A percentile compares a stretch with the other conserved stretches of the same genome.
Conservation (phyloP, 2,797 vertebrate species). For the Thalassophryne amazonica region DNA sequence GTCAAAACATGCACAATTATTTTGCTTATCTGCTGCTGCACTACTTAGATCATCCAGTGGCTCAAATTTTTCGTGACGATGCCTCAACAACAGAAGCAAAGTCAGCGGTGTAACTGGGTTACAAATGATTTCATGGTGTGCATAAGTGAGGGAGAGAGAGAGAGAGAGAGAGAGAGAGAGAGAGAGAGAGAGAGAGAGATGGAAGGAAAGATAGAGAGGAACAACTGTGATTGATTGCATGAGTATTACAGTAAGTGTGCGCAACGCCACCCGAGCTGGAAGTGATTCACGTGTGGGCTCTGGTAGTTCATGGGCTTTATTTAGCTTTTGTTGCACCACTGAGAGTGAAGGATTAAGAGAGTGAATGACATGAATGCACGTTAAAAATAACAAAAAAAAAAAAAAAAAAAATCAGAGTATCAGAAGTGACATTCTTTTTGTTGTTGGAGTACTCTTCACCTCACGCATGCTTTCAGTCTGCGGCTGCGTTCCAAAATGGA, state of each 20-base stretch:
- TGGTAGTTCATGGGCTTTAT: conserved; percentile 31
- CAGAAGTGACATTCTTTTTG: conserved; percentile 1
- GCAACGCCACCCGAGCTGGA: conserved; percentile 33
- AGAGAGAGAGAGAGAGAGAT: background rate
- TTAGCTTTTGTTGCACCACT: conserved; percentile 37
- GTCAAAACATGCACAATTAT: too few species aligned
- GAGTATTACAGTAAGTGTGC: conserved; percentile 37
- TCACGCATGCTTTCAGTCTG: background rate
- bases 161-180: background rate
- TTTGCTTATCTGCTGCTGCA: too few species aligned
- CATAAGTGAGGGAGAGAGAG: background rate
- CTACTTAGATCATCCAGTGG: conserved; percentile 25
- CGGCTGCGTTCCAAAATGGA: conserved; percentile 8
- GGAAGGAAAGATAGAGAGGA: background rate
- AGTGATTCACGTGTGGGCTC: conserved; percentile 33
- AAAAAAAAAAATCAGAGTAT: background rate
- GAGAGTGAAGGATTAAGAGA: conserved; percentile 9
- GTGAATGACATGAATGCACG: conserved; percentile 21
- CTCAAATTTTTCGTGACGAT: conserved; percentile 9
- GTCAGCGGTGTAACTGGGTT: conserved; percentile 15
- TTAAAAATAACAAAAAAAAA: conserved; percentile 15
- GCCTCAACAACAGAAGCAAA: conserved; percentile 5
- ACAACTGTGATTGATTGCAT: conserved; percentile 46
- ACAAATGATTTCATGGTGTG: conserved; percentile 6
- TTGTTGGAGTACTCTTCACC: background rate